Evolutionary conservation across 2,888 invertebrate genomes (phyloP), one percentile per base, ranked within the genome.

Genomic region (Catonia carolina): DNA sequence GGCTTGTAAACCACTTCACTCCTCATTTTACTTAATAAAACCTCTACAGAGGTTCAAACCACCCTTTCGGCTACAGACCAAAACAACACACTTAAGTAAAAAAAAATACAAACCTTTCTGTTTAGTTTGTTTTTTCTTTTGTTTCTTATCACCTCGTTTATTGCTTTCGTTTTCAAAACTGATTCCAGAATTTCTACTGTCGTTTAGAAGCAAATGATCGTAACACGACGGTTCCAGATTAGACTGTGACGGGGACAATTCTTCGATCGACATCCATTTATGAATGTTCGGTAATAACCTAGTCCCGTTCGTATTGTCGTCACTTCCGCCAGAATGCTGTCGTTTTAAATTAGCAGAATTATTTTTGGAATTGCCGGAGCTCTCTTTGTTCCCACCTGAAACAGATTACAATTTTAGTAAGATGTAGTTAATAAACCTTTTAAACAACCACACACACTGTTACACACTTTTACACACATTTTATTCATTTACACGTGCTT

Each of bases 251-350:
- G 61, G 61, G 14, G 59, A 53, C 8, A 63, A 52, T 18, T 72
- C 73, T 33, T 74, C 74, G 6, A 73, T 58, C 0, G 74, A 74
- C 7, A 73, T 71, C 73, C 73, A 27, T 8, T 27, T 27, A 27
- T 27, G 27, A 27, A 27, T 27, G 8, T 27, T 27, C 4, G 27
- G 8, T 6, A 27, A 6, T 27, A 27, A 27, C 8, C 27, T 27
- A 27, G 5, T 27, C 54, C 41, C 60, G 51, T 23, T 57, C 27
- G 68, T 61, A 39, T 72, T 73, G 56, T 76, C 75, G 54, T 78
- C 76, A 60, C 78, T 79, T 22, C 77, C 77, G 18, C 76, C 77
- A 1, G 77, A 77, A 68, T 76, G 78, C 62, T 77, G 77, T 35
- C 79, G 71, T 61, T 76, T 79, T 27, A 78, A 64, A 6, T 4